phyloP scores from a whole-genome alignment of 2,888 invertebrate species.

The Sepiola atlantica region DNA sequence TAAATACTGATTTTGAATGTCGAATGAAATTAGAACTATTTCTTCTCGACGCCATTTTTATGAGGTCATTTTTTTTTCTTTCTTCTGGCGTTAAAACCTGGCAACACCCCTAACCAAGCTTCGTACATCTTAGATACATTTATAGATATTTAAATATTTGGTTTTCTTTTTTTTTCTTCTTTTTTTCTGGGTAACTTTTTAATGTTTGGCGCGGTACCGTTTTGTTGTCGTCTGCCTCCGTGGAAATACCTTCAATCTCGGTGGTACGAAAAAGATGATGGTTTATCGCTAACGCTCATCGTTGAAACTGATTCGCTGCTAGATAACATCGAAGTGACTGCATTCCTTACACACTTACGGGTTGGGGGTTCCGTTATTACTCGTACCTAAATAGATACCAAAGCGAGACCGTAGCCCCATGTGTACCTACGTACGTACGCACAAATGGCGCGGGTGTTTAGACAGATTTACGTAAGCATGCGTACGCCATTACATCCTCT shows the following conservation, averaged over 20 bases:
- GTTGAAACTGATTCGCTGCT: neutral
- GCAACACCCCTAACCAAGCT: too few species aligned
- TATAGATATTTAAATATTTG: neutral
- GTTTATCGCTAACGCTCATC: neutral
- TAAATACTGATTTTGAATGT: too few species aligned
- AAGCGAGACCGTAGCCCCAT: neutral
- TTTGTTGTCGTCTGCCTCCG: neutral
- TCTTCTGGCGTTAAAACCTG: too few species aligned
- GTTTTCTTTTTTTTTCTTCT: neutral
- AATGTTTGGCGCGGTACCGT: neutral
- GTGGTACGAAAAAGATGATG: neutral
- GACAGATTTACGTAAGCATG: constrained; percentile 1
- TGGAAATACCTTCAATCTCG: neutral
- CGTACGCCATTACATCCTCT: neutral
- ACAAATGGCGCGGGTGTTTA: neutral
- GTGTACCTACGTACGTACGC: neutral
- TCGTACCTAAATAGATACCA: neutral
- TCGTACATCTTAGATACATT: neutral
- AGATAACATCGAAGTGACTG: constrained; percentile 5
- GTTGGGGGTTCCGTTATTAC: neutral
- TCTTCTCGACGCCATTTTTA: too few species aligned
- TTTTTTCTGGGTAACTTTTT: neutral
- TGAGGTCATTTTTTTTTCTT: too few species aligned
- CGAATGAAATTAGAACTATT: too few species aligned
- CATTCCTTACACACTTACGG: constrained; percentile 15